phyloP scores from a whole-genome alignment of 2,797 vertebrate species.

The Euphonia xanthogaster region DNA sequence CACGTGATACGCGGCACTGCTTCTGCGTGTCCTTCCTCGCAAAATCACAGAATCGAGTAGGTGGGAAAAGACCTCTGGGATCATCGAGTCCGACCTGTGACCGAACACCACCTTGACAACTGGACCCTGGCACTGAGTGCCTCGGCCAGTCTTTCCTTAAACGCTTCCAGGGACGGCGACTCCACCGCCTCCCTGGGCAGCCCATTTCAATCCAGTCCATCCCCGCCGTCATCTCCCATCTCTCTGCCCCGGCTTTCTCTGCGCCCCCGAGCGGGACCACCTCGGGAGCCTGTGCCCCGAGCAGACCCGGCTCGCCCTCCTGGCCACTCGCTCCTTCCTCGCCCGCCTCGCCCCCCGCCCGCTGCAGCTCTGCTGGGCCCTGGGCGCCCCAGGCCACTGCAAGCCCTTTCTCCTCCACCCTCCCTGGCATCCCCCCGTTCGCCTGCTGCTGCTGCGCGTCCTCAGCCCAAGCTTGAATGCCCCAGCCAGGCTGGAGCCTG shows the following conservation, averaged over 20 bases:
- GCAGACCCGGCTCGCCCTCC: not conserved
- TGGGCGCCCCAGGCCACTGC: accelerated
- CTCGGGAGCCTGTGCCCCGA: not conserved
- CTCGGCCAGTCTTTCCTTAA: not conserved
- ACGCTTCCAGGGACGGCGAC: too few relatives aligned
- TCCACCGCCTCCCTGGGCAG: not conserved
- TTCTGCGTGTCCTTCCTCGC: not conserved
- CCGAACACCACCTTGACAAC: too few relatives aligned
- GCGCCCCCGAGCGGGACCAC: not conserved
- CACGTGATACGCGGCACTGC: accelerated
- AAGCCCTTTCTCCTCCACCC: too few relatives aligned
- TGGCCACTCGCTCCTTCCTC: not conserved
- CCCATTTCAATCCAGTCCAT: too few relatives aligned
- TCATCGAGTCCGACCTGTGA: not conserved
- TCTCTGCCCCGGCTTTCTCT: not conserved
- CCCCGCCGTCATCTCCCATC: accelerated
- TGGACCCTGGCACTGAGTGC: not conserved
- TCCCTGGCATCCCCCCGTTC: accelerated
- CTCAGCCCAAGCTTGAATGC: not conserved
- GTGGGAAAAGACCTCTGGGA: not conserved
- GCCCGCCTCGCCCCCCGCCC: not conserved
- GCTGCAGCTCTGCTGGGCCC: too few relatives aligned
- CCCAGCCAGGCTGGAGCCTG: not conserved
- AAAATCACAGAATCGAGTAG: not conserved
- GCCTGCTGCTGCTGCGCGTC: not conserved